Conservation (phyloP, 1,140 invertebrate species). For the Ceratina japonica region DNA sequence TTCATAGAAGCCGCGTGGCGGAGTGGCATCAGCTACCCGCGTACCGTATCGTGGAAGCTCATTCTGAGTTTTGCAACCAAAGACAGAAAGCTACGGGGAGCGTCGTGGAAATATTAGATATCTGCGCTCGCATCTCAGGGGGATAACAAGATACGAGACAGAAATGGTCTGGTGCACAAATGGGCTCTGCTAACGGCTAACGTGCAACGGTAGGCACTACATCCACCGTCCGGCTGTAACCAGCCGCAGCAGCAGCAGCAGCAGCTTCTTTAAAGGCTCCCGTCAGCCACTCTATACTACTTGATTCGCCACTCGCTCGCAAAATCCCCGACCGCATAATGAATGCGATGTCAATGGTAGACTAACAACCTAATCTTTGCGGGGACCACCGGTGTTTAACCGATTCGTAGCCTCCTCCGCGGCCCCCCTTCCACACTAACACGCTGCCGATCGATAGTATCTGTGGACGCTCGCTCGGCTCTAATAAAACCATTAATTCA, state of each 20-base stretch:
- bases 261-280: constrained; percentile 10
- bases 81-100: constrained; percentile 11
- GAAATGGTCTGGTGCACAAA: constrained; percentile 51
- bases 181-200: constrained; percentile 42
- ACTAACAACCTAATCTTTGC: constrained; percentile 27
- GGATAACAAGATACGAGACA: constrained; percentile 57
- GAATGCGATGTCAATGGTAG: constrained; percentile 9
- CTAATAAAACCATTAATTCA: too few species aligned
- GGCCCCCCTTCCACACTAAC: neutral
- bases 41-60: neutral
- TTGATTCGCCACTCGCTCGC: constrained; percentile 2
- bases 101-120: constrained; percentile 47
- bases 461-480: neutral
- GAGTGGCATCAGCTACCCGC: neutral
- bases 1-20: neutral
- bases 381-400: constrained; percentile 35
- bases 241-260: neutral
- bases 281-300: constrained; percentile 6
- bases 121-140: constrained; percentile 41
- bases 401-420: constrained; percentile 44
- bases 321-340: constrained; percentile 18
- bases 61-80: constrained; percentile 31
- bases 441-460: neutral
- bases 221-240: neutral
- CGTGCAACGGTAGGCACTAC: constrained; percentile 11